Evolutionary conservation across 1,140 invertebrate species (phyloP).

Genomic region (Sitobion miscanthi): DNA sequence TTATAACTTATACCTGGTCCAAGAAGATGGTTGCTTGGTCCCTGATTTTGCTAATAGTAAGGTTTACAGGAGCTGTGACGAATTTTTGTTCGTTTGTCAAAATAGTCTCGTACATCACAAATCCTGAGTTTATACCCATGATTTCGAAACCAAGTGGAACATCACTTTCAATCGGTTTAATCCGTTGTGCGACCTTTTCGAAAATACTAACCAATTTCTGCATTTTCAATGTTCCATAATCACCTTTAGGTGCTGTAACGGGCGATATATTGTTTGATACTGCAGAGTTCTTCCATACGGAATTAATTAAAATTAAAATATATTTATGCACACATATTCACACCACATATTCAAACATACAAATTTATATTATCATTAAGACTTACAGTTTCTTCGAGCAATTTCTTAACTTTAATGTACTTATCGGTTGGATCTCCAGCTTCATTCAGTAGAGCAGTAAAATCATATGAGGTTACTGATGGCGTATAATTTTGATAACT

Average conservation of each 20-base stretch:
- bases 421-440: conserved; percentile 84
- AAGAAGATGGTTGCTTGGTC: conserved; percentile 34
- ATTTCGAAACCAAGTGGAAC: conserved; percentile 17
- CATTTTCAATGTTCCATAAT: conserved; percentile 35
- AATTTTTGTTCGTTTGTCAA: conserved; percentile 27
- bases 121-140: conserved; percentile 13
- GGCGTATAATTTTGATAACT: conserved; percentile 63
- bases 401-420: conserved; percentile 76
- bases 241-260: conserved; percentile 12
- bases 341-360: too few relatives aligned
- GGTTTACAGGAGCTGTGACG: conserved; percentile 64
- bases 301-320: not conserved
- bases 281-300: conserved; percentile 63
- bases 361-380: not conserved
- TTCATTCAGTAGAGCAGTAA: conserved; percentile 82
- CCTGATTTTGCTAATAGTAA: not conserved
- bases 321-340: too few relatives aligned
- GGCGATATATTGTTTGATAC: conserved; percentile 61
- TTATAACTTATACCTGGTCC: not conserved
- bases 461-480: conserved; percentile 82
- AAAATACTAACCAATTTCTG: not conserved
- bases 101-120: conserved; percentile 49
- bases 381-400: conserved; percentile 69
- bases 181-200: conserved; percentile 21
- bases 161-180: not conserved